Evolutionary conservation across 2,888 invertebrate species (phyloP).

Genomic region (Aplocera efformata): DNA sequence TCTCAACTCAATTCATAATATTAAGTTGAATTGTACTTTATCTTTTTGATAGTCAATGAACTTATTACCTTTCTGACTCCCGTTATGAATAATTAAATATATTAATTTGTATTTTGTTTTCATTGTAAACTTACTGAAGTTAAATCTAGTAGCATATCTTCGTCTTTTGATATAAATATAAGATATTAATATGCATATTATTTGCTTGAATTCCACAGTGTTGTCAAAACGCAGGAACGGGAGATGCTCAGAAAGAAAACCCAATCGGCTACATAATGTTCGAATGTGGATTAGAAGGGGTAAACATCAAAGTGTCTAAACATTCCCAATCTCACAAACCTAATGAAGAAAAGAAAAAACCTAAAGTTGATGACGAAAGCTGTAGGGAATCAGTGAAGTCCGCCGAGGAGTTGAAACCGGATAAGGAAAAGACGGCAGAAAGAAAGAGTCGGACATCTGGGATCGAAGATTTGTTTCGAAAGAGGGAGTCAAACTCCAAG

Average conservation of each 20-base stretch:
- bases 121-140: no score
- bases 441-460: constrained; percentile 59
- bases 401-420: constrained; percentile 66
- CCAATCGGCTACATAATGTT: constrained; percentile 97
- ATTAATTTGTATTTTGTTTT: no score
- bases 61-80: no score
- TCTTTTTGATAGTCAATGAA: no score
- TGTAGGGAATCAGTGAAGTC: constrained; percentile 73
- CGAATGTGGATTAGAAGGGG: constrained; percentile 96
- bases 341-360: constrained; percentile 79
- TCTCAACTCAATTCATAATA: no score
- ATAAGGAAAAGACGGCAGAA: constrained; percentile 51
- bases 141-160: no score
- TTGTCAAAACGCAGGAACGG: constrained; percentile 52
- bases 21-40: no score
- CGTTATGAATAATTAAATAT: no score
- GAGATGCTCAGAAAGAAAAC: constrained; percentile 80
- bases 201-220: no score
- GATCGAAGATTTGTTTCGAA: constrained; percentile 70
- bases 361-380: constrained; percentile 58
- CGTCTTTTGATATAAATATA: no score
- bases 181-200: no score
- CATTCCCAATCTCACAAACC: constrained; percentile 89
- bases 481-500: constrained; percentile 81
- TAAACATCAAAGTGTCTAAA: constrained; percentile 87